Base-by-base conservation (phyloP, 2,113 vertebrate genomes). In the Pantherophis guttatus region DNA sequence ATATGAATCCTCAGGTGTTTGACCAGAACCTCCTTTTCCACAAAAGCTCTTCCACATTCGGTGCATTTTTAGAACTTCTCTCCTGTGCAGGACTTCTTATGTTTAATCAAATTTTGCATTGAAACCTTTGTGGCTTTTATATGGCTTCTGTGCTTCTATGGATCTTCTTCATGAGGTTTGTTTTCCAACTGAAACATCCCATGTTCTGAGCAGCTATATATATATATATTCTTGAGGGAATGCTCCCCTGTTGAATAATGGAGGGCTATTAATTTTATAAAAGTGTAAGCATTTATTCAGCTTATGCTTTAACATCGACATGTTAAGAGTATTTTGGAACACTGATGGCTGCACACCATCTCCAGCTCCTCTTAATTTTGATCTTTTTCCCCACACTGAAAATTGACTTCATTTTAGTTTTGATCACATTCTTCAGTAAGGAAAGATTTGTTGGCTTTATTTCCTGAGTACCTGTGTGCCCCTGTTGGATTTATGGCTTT, bases 151-250 rank as follows among this genome's bases (percentile, higher is more conserved):
- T 13, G 85, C 57, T 21, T 21, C 29, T 87, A 93, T 96, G 95
- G 87, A 88, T 96, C 62, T 96, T 95, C 33, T 94, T 90, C 62
- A 90, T 54, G 33, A 96, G 95, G 48, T 95, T 95, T 29, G 91
- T 91, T 65, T 93, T 92, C 91, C 57, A 92, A n/a, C 57, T 8
- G 8, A 92, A 92, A n/a, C 57, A 53, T 87, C 86, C 91, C 91
- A 9, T 81, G 53, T 21, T 92, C 86, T 2, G 86, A 92, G 29
- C 91, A 92, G 33, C 5, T 58, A 58, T 58, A 21, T 48, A 54
- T 54, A 6, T 55, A 39, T 39, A 39, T 39, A 21, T 58, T 58
- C 57, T 58, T 58, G 57, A 21, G 57, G 57, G 57, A 58, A 58
- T 58, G 57, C 15, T 58, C 19, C 57, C 19, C 19, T 15, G 1